phyloP scores from a whole-genome alignment of 2,113 vertebrate genomes.

The Passer domesticus region DNA sequence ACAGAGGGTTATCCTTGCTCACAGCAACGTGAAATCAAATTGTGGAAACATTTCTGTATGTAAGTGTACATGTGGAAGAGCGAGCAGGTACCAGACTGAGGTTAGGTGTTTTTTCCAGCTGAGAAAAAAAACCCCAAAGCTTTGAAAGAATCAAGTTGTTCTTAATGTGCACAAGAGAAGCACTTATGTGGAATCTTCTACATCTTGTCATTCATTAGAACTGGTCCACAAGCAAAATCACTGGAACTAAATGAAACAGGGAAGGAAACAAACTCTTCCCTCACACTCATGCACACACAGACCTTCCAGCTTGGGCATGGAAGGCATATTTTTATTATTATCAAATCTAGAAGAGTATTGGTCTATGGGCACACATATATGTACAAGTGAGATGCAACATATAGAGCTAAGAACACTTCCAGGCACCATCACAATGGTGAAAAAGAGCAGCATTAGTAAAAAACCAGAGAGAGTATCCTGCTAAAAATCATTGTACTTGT shows the following conservation, averaged over 20 bases:
- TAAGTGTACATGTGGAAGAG: neutral
- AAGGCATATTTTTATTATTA: neutral
- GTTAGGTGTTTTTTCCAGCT: neutral
- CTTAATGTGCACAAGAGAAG: neutral
- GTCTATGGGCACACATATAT: neutral
- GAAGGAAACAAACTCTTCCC: neutral
- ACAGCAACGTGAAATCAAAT: neutral
- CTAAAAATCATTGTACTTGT: neutral
- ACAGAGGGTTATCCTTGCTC: neutral
- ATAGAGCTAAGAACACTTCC: neutral
- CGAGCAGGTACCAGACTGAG: neutral
- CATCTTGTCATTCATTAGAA: neutral
- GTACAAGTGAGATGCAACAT: neutral
- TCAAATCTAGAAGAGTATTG: neutral
- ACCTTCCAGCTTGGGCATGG: neutral
- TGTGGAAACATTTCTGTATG: neutral
- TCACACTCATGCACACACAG: neutral
- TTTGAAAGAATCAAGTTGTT: neutral
- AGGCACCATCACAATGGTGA: neutral
- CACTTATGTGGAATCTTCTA: fast-evolving
- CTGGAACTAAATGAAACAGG: neutral
- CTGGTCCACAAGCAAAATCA: neutral
- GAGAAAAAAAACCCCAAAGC: neutral
- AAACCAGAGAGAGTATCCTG: neutral
- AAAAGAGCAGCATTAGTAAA: neutral